Evolutionary conservation across 2,797 vertebrate genomes (phyloP).

Genomic region (Phrynocephalus vlangalii): DNA sequence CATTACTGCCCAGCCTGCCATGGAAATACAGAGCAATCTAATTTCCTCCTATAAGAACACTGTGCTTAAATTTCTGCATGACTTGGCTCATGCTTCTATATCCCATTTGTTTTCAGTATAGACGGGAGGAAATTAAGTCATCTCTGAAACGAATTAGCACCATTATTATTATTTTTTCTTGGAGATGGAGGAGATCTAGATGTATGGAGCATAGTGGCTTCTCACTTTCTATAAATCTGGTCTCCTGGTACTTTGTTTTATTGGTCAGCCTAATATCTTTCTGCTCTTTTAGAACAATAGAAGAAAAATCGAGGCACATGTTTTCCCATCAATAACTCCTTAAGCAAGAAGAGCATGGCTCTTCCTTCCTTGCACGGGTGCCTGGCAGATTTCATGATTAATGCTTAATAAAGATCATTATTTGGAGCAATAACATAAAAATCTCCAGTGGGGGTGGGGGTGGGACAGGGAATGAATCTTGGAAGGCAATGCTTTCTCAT

Average conservation of each 20-base stretch:
- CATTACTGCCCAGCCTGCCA: conserved; percentile 5
- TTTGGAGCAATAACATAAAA: background rate
- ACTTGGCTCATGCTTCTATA: background rate
- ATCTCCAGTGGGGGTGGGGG: background rate
- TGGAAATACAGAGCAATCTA: background rate
- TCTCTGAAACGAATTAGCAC: background rate
- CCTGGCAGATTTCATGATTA: background rate
- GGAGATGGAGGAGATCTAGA: background rate
- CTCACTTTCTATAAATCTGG: background rate
- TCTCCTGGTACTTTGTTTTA: background rate
- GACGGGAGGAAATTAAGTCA: background rate
- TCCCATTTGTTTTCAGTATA: background rate
- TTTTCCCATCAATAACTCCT: background rate
- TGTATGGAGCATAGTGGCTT: background rate
- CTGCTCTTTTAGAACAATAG: background rate
- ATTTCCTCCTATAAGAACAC: conserved; percentile 23
- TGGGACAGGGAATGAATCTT: background rate
- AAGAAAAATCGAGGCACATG: background rate
- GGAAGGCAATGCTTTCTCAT: background rate
- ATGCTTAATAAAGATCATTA: background rate
- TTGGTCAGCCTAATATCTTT: background rate
- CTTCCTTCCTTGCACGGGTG: background rate
- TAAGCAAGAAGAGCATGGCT: background rate
- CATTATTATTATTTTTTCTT: background rate
- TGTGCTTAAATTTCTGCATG: background rate